Conservation (phyloP, 2,888 invertebrate genomes). For the Cylloceria caligata region DNA sequence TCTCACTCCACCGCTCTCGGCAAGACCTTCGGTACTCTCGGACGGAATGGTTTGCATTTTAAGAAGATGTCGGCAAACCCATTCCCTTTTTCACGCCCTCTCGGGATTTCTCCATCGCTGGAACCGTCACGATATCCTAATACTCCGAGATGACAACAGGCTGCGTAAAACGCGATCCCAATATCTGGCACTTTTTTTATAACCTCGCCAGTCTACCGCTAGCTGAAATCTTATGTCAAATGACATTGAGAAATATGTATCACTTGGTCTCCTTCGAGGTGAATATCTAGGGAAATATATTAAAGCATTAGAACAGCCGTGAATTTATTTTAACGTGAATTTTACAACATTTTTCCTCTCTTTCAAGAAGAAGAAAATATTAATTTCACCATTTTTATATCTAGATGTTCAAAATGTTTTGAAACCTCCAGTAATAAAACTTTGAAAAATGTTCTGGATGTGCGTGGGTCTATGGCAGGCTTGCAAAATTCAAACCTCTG, state of each 20-base stretch:
- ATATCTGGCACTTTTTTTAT: neutral
- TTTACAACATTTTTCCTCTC: neutral
- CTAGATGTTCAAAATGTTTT: too few relatives aligned
- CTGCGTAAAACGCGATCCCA: neutral
- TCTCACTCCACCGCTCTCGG: slow-evolving; percentile 52
- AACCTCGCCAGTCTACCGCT: neutral
- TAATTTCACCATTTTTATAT: too few relatives aligned
- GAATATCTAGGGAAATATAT: neutral
- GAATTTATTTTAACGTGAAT: neutral
- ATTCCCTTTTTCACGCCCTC: slow-evolving; percentile 60
- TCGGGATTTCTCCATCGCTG: neutral
- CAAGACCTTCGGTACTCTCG: slow-evolving; percentile 70
- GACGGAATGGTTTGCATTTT: slow-evolving; percentile 83
- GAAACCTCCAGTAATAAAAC: too few relatives aligned
- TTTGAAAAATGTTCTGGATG: too few relatives aligned
- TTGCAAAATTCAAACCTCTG: too few relatives aligned
- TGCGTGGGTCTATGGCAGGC: too few relatives aligned
- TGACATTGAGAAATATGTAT: neutral
- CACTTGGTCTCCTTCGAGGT: neutral
- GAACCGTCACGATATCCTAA: neutral
- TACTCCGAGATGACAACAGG: neutral
- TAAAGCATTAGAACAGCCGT: neutral
- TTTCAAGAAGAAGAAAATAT: too few relatives aligned
- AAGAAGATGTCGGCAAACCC: slow-evolving; percentile 80
- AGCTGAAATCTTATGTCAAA: neutral